These are phyloP conservation scores for Apostichopus californicus DNA, from an alignment of 35 echinoderm and acorn worm species.

Conservation along the genomic window DNA sequence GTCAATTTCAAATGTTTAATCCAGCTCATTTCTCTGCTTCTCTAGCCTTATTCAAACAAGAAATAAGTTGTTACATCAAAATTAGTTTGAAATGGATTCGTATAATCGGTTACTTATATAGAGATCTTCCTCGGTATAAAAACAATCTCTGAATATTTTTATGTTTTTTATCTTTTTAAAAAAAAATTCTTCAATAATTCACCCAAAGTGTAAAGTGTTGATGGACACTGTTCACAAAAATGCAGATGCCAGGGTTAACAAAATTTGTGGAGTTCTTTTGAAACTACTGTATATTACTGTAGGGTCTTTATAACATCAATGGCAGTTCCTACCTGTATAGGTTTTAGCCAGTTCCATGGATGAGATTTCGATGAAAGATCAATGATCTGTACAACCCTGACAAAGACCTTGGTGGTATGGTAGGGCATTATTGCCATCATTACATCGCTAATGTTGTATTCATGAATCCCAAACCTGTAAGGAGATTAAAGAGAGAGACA, in stretches of 20 bases:
- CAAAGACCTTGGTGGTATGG: constrained; percentile 95
- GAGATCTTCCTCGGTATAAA: too few relatives aligned
- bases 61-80: too few relatives aligned
- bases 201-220: too few relatives aligned
- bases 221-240: not conserved
- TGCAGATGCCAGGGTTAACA: not conserved
- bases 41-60: too few relatives aligned
- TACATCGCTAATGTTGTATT: constrained; percentile 90
- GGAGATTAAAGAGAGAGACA: not conserved
- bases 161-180: too few relatives aligned
- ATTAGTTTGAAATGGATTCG: too few relatives aligned
- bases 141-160: too few relatives aligned
- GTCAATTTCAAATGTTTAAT: too few relatives aligned
- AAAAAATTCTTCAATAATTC: too few relatives aligned
- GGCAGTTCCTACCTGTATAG: constrained; percentile 71
- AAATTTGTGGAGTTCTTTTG: not conserved
- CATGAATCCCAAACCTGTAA: constrained; percentile 84
- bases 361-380: constrained; percentile 61
- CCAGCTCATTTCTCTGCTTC: too few relatives aligned
- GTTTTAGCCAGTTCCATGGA: constrained; percentile 87
- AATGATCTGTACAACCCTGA: constrained; percentile 83
- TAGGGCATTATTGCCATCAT: constrained; percentile 90
- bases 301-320: not conserved
- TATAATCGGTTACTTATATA: too few relatives aligned
- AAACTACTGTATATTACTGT: not conserved